phyloP scores from a whole-genome alignment of 2,797 vertebrate genomes.

The Aulostomus chinensis region DNA sequence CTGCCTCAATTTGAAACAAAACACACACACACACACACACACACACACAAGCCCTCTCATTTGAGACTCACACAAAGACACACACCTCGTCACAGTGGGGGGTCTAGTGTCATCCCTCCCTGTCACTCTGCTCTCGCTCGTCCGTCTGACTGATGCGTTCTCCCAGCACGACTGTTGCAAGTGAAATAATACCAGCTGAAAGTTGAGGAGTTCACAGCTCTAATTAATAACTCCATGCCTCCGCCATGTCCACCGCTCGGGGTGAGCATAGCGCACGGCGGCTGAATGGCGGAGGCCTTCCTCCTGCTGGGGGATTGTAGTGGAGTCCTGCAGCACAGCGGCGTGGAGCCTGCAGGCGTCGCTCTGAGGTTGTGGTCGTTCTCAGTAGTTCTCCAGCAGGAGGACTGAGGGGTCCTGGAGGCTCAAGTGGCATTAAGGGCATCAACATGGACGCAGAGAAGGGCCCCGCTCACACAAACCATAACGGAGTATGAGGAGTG shows the following conservation, averaged over 20 bases:
- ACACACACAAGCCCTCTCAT: not conserved
- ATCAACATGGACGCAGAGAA: too few relatives aligned
- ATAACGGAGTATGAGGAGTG: too few relatives aligned
- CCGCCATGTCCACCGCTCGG: not conserved
- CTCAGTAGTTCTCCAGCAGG: too few relatives aligned
- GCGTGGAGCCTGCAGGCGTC: conserved; percentile 27
- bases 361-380: conserved; percentile 13
- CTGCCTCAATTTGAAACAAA: conserved; percentile 8
- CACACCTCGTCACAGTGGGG: conserved; percentile 16
- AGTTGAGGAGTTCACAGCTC: conserved; percentile 66
- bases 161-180: conserved; percentile 36
- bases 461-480: too few relatives aligned
- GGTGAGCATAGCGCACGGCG: not conserved
- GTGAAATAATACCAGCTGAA: conserved; percentile 42
- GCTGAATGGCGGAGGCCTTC: conserved; percentile 20
- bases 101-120: conserved; percentile 19
- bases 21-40: not conserved
- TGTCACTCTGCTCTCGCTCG: conserved; percentile 9
- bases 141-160: conserved; percentile 47
- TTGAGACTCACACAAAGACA: conserved; percentile 5
- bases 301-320: conserved; percentile 18
- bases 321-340: not conserved
- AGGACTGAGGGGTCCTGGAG: too few relatives aligned
- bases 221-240: conserved; percentile 55
- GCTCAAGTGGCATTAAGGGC: too few relatives aligned